Evolutionary conservation across 2,888 invertebrate genomes (phyloP), one percentile per base, ranked within the genome.

Genomic region (Morinoia aosen): DNA sequence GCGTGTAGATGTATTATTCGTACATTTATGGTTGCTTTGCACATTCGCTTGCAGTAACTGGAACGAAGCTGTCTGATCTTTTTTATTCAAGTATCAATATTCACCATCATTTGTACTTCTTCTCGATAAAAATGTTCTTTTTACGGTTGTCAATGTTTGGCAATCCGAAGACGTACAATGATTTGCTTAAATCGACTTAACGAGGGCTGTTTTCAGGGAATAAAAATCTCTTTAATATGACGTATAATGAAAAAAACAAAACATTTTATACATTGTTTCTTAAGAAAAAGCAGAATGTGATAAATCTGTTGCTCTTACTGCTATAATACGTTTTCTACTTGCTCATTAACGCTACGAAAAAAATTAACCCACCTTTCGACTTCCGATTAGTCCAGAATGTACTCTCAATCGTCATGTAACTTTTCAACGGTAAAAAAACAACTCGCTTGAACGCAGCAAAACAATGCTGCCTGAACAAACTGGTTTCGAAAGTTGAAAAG

Each of bases 201-300:
- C n/a, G n/a, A n/a, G n/a, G n/a, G n/a, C n/a, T 58, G 14, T 58
- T 58, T 14, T 12, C 58, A 58, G 64, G 25, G 25, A 64, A 64
- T 19, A 64, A 64, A 64, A 64, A 64, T 19, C 25, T 64, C 64
- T 5, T 12, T 64, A 64, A 90, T 40, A 90, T 90, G 90, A 90
- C 90, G 90, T 90, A 90, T 90, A 90, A 40, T 90, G 90, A 48
- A 90, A 48, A 90, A 90, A 90, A 90, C 16, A 90, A 90, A 90
- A 40, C 39, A n/a, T 39, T 90, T 90, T 90, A 90, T 90, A 90
- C 90, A 90, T n/a, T 39, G 90, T 90, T 90, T 39, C 90, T 90
- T 90, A 90, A 90, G 19, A 90, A 12, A 90, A 90, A 90, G 90
- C 90, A 40, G 90, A 40, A 90, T 40, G 10, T 90, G 48, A 90